These are phyloP conservation scores for Neodon shergylaensis DNA, from an alignment of 2,113 vertebrate species.

Conservation along the genomic window DNA sequence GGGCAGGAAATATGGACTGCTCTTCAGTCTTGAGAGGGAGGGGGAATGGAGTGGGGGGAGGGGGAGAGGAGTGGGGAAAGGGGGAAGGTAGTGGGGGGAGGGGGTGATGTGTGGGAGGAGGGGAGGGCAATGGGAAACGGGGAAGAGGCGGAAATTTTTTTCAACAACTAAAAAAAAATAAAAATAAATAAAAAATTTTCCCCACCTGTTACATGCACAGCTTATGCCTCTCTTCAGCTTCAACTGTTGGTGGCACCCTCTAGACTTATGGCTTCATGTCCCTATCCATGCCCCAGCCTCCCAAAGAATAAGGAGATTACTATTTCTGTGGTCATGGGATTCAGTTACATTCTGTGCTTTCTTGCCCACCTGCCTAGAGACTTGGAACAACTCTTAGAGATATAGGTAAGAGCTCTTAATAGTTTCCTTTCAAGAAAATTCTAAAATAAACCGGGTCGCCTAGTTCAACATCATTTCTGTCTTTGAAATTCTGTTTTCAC, in stretches of 20 bases:
- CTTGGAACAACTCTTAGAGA: background rate
- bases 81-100: no score
- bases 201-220: background rate
- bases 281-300: no score
- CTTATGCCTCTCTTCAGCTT: background rate
- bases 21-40: no score
- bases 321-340: background rate
- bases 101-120: no score
- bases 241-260: background rate
- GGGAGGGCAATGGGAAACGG: no score
- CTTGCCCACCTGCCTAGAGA: background rate
- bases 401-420: background rate
- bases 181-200: no score
- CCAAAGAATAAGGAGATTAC: background rate
- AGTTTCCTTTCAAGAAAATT: background rate
- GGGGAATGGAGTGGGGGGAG: no score
- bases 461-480: background rate
- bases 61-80: no score
- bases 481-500: background rate
- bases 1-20: no score
- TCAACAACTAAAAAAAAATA: no score
- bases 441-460: background rate
- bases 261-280: background rate
- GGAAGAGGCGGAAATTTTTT: no score
- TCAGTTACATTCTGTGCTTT: background rate